Evolutionary conservation across 2,797 vertebrate genomes (phyloP).

Genomic region (Squalus acanthias): DNA sequence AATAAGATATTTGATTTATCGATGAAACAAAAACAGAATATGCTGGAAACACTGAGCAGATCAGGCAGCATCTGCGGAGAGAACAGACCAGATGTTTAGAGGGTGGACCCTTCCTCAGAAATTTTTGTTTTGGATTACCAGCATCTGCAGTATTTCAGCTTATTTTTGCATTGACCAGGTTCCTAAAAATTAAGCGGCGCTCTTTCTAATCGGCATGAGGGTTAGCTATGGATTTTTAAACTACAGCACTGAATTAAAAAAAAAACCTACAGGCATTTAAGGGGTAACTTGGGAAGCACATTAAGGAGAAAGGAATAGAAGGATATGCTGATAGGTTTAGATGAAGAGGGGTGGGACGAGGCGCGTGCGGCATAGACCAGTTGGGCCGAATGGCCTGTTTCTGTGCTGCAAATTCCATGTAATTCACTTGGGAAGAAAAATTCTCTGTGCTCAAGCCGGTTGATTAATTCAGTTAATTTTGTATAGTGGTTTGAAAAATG

Average conservation of each 20-base stretch:
- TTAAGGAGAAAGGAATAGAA: background rate
- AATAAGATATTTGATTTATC: background rate
- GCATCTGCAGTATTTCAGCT: background rate
- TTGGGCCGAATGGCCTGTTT: too few relatives aligned
- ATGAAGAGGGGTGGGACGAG: background rate
- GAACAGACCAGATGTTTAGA: background rate
- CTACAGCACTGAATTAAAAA: background rate
- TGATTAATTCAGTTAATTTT: constrained; percentile 24
- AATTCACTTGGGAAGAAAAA: background rate
- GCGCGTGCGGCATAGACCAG: background rate
- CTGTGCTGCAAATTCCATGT: background rate
- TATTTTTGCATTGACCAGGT: background rate
- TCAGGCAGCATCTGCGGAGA: background rate
- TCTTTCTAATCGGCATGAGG: background rate
- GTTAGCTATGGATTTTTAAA: background rate
- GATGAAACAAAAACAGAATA: background rate
- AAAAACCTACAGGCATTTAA: background rate
- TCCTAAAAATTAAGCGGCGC: too few relatives aligned
- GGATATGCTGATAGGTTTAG: background rate
- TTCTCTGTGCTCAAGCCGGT: background rate
- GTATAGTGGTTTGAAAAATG: constrained; percentile 14
- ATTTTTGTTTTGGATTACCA: background rate
- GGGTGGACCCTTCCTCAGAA: background rate
- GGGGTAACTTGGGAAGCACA: background rate
- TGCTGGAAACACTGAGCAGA: background rate